Percentiles rank a stretch among this genome's conserved stretches.
These are phyloP conservation scores for Chaenogobius annularis DNA, from an alignment of 2,113 vertebrate genomes.

Conservation along the genomic window DNA sequence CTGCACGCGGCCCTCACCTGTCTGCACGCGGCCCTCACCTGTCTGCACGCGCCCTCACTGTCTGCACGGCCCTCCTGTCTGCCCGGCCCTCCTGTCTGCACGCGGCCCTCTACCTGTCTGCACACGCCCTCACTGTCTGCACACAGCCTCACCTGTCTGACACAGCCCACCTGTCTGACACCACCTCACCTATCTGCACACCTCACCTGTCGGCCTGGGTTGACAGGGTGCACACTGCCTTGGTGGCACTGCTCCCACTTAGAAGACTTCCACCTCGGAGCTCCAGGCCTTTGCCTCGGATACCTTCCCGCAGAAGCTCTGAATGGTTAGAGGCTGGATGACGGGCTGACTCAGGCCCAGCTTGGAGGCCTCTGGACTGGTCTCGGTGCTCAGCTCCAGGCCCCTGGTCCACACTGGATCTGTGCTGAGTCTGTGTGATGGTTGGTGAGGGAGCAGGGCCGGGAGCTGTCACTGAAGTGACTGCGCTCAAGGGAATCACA, in stretches of 20 bases:
- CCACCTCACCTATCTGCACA: background rate
- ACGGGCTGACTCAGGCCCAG: conserved; percentile 80
- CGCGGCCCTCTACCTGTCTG: no score
- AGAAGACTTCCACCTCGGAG: conserved; percentile 87
- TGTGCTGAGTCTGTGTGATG: conserved; percentile 84
- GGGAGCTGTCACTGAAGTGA: conserved; percentile 90
- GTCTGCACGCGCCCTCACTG: no score
- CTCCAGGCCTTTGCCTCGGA: conserved; percentile 81
- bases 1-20: no score
- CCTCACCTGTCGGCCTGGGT: conserved; percentile 87
- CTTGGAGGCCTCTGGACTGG: conserved; percentile 55
- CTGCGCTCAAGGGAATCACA: conserved; percentile 91
- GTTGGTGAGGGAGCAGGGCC: conserved; percentile 79
- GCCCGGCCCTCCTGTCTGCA: no score
- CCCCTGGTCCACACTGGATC: conserved; percentile 67
- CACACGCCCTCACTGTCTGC: background rate
- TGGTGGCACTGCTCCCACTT: conserved; percentile 82
- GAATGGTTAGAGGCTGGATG: conserved; percentile 88
- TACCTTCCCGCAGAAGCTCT: conserved; percentile 87
- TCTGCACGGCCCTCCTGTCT: no score
- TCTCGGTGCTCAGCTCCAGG: conserved; percentile 70
- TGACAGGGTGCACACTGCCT: conserved; percentile 88
- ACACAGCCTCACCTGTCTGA: background rate
- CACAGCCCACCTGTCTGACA: no score
- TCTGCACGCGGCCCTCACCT: no score